Evolutionary conservation across 2,113 vertebrate genomes (phyloP), one percentile per base, ranked within the genome.

Genomic region (Pica pica): DNA sequence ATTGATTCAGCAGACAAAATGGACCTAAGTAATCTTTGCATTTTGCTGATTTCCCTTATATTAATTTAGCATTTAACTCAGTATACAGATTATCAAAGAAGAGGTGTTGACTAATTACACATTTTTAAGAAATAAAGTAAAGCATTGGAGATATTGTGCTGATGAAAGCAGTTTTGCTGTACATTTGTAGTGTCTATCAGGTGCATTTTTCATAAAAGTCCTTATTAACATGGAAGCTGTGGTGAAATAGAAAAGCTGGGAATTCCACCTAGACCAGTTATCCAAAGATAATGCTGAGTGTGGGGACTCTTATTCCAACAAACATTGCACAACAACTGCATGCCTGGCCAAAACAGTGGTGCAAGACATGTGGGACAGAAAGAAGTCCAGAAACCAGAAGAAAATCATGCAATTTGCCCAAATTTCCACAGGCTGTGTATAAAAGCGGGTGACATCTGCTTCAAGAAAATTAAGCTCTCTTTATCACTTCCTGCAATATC

Each of bases 1-100:
- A 98, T 98, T 98, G 97, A 98, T 98, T 98, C 87, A 70, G 95
- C 61, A 97, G 95, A 97, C 95, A 95, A 97, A 96, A 96, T 89
- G 87, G 88, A 95, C 82, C 81, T 95, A 97, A 97, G 95, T 80
- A 94, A 96, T 97, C 94, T 96, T 95, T 70, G 87, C 93, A 88
- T 97, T 96, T 95, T 91, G 70, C 76, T 91, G 89, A 94, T 97
- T 97, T 96, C 76, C 90, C 74, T 90, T 93, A 88, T 59, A 93
- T 93, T 95, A 93, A 82, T 95, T 97, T 79, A 94, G 85, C 70
- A 70, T 95, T 93, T 97, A 85, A 95, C 91, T 95, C 60, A 93
- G 93, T 53, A 73, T 83, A 91, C n/a, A 91, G 65, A 70, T 78
- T 85, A 91, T 93, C 93, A 91, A 94, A 91, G 68, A 56, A 89